Conservation (phyloP, 2,113 vertebrate genomes). For the Jaculus jaculus region DNA sequence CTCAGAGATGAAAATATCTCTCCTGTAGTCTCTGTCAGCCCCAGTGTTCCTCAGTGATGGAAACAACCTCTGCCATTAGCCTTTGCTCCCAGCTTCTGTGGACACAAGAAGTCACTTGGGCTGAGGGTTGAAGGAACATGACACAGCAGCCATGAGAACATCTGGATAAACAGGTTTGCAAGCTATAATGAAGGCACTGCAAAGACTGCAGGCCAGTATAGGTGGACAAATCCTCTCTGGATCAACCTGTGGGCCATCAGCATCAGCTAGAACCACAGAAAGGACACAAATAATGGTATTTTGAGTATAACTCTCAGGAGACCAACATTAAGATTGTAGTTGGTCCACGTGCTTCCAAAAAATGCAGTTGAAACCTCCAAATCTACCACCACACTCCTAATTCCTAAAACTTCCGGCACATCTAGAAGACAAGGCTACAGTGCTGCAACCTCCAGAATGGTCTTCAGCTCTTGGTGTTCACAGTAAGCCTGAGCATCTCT, state of each 20-base stretch:
- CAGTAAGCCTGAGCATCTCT: too few species aligned
- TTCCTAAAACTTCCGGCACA: background rate
- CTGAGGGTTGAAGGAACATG: too few species aligned
- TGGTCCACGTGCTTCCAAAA: background rate
- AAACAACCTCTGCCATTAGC: background rate
- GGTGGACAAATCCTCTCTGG: too few species aligned
- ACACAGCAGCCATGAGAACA: too few species aligned
- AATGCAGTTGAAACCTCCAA: too few species aligned
- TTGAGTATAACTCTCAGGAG: background rate
- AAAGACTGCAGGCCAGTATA: background rate
- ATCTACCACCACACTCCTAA: too few species aligned
- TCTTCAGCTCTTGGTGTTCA: too few species aligned
- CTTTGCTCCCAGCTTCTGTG: too few species aligned
- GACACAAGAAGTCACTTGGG: too few species aligned
- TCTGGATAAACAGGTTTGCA: background rate
- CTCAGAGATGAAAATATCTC: fast-evolving
- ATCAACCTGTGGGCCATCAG: too few species aligned
- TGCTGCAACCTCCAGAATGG: too few species aligned
- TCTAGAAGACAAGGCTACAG: background rate
- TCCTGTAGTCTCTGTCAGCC: background rate
- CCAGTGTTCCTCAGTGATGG: fast-evolving
- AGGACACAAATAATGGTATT: background rate
- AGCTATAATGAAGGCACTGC: background rate
- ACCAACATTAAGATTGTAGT: background rate
- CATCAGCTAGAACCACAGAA: background rate